Evolutionary conservation across 1,140 invertebrate genomes (phyloP).

Genomic region (Zaprionus africanus): DNA sequence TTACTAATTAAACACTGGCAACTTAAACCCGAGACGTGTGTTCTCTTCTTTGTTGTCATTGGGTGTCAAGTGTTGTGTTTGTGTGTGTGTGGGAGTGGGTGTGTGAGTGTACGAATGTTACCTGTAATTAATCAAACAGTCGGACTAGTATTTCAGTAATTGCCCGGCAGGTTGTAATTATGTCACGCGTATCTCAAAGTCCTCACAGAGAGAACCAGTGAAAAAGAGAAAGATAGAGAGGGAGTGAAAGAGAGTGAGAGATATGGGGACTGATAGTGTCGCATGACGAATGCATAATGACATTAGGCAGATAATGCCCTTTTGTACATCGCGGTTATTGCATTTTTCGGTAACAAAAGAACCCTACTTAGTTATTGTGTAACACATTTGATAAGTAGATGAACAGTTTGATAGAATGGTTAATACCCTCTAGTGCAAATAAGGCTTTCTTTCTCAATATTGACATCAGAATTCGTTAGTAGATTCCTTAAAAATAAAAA

Average conservation of each 20-base stretch:
- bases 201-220: slow-evolving; percentile 9
- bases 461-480: background rate
- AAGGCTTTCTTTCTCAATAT: background rate
- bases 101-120: slow-evolving; percentile 31
- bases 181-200: slow-evolving; percentile 44
- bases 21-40: slow-evolving; percentile 21
- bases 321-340: slow-evolving; percentile 44
- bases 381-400: background rate
- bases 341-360: background rate
- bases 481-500: background rate
- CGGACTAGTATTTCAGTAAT: slow-evolving; percentile 44
- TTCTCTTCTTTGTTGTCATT: slow-evolving; percentile 20
- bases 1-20: slow-evolving; percentile 21
- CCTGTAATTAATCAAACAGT: slow-evolving; percentile 53
- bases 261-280: background rate
- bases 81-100: background rate
- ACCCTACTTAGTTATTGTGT: background rate
- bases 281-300: slow-evolving; percentile 32
- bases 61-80: slow-evolving; percentile 30
- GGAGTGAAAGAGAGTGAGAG: background rate
- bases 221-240: background rate
- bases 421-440: background rate
- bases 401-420: background rate
- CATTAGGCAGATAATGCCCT: slow-evolving; percentile 34
- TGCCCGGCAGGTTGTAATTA: slow-evolving; percentile 47